Evolutionary conservation across 2,113 vertebrate genomes (phyloP), one percentile per base, ranked within the genome.

Genomic region (Eolophus roseicapilla): DNA sequence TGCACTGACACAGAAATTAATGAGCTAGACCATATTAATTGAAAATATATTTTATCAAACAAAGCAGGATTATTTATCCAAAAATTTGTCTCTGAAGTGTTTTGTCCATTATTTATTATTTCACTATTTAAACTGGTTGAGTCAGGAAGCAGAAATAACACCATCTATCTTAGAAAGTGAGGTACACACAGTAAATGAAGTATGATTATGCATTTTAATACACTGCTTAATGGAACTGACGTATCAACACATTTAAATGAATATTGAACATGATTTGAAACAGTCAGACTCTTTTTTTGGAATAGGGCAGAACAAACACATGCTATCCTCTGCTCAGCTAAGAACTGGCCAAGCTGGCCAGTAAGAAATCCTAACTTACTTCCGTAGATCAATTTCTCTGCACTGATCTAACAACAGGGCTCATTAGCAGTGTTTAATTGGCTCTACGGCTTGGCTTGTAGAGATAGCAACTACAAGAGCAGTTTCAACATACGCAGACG

Each of bases 321-420:
- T 2, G 1, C 20, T 90, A 20, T 25, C 43, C 33, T 81, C 65
- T 90, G 23, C 93, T 76, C 88, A 69, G 41, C 55, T 91, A 64
- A 95, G 85, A 96, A 68, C 57, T 93, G 82, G 25, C 24, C 62
- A 85, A 65, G 78, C 64, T 50, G 76, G 50, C n/a, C 4, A 7
- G 35, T 88, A 46, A 93, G 89, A 88, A 94, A 93, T 92, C 53
- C 44, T 91, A 21, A 71, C 33, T 79, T 88, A 76, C 31, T 81
- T 68, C 65, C 68, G 23, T 70, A 91, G 37, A 74, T 96, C 74
- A 89, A 12, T 82, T 95, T 96, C 53, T 92, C 67, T 93, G 55
- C 68, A 73, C n/a, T 93, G 88, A 94, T 77, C 41, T 77, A 74
- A 90, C 17, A n/a, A 74, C 43, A 87, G 46, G 86, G 50, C 81